A percentile compares a stretch with the other conserved stretches of the same genome.
Evolutionary conservation across 92 coral and sea anemone genomes (phyloP).

Genomic region (Nematostella vectensis): DNA sequence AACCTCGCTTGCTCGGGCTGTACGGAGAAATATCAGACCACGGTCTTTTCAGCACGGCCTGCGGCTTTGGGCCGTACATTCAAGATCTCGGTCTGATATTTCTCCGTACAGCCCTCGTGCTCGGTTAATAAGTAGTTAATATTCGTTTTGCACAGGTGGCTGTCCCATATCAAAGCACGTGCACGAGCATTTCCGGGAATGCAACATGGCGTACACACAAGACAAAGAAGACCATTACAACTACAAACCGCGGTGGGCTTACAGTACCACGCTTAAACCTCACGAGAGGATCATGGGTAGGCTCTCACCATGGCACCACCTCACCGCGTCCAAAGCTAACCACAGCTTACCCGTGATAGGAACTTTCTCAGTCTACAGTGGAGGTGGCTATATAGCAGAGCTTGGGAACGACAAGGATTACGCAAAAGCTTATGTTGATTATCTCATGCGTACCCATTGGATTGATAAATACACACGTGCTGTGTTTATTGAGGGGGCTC

Average conservation of each 20-base stretch:
- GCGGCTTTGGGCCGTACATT: too few species aligned
- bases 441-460: slow-evolving; percentile 21
- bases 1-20: too few species aligned
- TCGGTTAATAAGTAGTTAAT: background rate
- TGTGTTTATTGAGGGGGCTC: slow-evolving; percentile 35
- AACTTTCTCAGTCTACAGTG: slow-evolving; percentile 35
- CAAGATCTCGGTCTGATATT: too few species aligned
- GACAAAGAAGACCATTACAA: slow-evolving; percentile 7
- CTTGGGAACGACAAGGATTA: slow-evolving; percentile 13
- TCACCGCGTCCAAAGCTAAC: slow-evolving; percentile 21
- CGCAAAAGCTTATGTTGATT: slow-evolving; percentile 12
- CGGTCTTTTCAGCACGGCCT: too few species aligned
- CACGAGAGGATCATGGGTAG: too few species aligned
- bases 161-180: slow-evolving; percentile 9
- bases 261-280: slow-evolving; percentile 3
- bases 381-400: slow-evolving; percentile 44
- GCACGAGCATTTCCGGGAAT: slow-evolving; percentile 9
- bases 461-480: slow-evolving; percentile 41
- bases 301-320: slow-evolving; percentile 38
- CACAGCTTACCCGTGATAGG: slow-evolving; percentile 39
- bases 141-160: slow-evolving; percentile 1
- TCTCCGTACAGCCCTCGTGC: too few species aligned
- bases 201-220: slow-evolving; percentile 15
- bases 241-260: slow-evolving; percentile 20
- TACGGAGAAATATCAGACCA: too few species aligned